Conservation (phyloP, 2,888 invertebrate genomes). For the Bursaphelenchus okinawaensis region DNA sequence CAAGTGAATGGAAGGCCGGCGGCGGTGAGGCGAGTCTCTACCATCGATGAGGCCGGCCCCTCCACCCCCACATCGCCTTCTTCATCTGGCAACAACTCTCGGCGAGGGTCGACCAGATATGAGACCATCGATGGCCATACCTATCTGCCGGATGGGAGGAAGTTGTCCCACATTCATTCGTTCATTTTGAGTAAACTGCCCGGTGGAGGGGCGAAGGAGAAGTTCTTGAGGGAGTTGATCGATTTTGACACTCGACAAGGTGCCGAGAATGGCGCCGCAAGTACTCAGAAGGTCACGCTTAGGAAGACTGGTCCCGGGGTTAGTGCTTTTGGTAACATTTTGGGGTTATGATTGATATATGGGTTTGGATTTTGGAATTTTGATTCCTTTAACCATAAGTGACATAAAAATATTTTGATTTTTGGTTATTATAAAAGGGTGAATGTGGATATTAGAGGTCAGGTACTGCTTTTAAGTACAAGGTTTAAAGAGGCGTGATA, state of each 20-base stretch:
- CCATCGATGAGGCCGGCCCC: background rate
- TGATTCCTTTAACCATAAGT: too few species aligned
- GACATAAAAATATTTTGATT: too few species aligned
- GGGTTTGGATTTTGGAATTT: too few species aligned
- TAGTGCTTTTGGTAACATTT: background rate
- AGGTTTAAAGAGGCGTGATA: too few species aligned
- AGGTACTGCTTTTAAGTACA: too few species aligned
- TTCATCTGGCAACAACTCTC: conserved; percentile 6
- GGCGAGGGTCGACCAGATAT: background rate
- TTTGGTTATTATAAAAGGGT: too few species aligned
- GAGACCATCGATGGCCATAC: background rate
- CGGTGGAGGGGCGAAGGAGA: conserved; percentile 45
- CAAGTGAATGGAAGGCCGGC: background rate
- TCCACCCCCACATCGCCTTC: background rate
- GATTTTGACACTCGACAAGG: conserved; percentile 36
- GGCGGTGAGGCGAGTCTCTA: background rate
- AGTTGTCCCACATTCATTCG: conserved; percentile 44
- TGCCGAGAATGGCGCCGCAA: background rate
- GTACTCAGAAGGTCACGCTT: background rate
- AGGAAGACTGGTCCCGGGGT: conserved; percentile 9
- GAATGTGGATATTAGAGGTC: too few species aligned
- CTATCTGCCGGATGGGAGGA: conserved; percentile 7
- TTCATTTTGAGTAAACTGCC: conserved; percentile 48
- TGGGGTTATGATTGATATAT: too few species aligned
- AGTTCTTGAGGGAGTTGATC: conserved; percentile 43